phyloP scores from a whole-genome alignment of 2,113 vertebrate species.

The Oreotragus oreotragus region DNA sequence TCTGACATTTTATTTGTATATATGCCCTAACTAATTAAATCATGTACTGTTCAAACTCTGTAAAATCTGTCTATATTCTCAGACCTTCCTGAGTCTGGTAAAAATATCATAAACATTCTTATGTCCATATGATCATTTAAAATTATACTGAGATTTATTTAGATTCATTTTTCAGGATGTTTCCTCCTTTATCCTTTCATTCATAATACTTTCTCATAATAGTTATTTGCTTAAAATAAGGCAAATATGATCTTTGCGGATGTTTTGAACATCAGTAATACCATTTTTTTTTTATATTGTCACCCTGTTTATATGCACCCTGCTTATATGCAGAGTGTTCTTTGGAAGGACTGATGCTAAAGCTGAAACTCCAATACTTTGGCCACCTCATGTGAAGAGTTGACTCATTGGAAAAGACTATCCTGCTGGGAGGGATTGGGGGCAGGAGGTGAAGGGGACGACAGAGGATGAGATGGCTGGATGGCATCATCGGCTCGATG shows the following conservation, averaged over 20 bases:
- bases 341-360: too few relatives aligned
- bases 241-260: background rate
- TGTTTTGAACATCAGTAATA: background rate
- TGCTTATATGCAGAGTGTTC: too few relatives aligned
- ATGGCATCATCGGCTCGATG: too few relatives aligned
- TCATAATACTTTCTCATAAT: background rate
- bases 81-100: background rate
- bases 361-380: too few relatives aligned
- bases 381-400: too few relatives aligned
- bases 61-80: slow-evolving; percentile 13
- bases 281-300: background rate
- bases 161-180: background rate
- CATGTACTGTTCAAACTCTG: background rate
- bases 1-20: slow-evolving; percentile 1
- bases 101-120: slow-evolving; percentile 20
- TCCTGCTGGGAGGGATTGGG: too few relatives aligned
- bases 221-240: background rate
- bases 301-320: too few relatives aligned
- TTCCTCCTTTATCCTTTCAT: background rate
- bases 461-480: too few relatives aligned
- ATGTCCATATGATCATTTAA: background rate
- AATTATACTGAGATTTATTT: background rate
- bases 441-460: too few relatives aligned
- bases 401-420: too few relatives aligned
- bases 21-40: slow-evolving; percentile 20